These are phyloP conservation scores for Diaprepes abbreviatus DNA, from an alignment of 2,888 invertebrate species.

Conservation along the genomic window DNA sequence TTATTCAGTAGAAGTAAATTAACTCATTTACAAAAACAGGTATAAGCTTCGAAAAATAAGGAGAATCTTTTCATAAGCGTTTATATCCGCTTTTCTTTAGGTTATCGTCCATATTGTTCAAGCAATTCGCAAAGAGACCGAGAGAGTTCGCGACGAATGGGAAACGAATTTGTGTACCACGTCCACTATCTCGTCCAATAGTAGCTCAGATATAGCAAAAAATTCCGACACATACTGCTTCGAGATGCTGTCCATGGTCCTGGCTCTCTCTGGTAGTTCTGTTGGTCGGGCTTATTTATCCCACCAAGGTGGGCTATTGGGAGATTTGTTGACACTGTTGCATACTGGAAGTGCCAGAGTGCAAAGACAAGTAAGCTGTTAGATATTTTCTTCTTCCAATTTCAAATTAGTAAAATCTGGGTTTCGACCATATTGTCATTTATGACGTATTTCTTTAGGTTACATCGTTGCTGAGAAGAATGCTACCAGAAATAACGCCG, in stretches of 20 bases:
- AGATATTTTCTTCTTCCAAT: too few relatives aligned
- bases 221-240: slow-evolving; percentile 94
- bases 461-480: slow-evolving; percentile 86
- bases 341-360: slow-evolving; percentile 96
- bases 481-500: slow-evolving; percentile 91
- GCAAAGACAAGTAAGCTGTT: slow-evolving; percentile 80
- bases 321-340: slow-evolving; percentile 86
- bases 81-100: slow-evolving; percentile 63
- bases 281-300: slow-evolving; percentile 92
- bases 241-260: slow-evolving; percentile 95
- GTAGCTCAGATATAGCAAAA: slow-evolving; percentile 68
- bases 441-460: slow-evolving; percentile 69
- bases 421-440: too few relatives aligned
- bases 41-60: too few relatives aligned
- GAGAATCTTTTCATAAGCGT: too few relatives aligned
- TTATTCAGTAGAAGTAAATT: slow-evolving; percentile 94
- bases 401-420: too few relatives aligned
- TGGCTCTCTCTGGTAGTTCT: slow-evolving; percentile 92
- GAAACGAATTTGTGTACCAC: slow-evolving; percentile 76
- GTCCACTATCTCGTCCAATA: slow-evolving; percentile 64
- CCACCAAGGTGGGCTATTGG: slow-evolving; percentile 87
- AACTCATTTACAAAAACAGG: slow-evolving; percentile 93
- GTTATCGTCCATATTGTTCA: slow-evolving; percentile 91
- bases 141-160: slow-evolving; percentile 92
- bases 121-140: slow-evolving; percentile 91